Percentiles rank a stretch among this genome's conserved stretches.
Evolutionary conservation across 2,888 invertebrate species (phyloP).

Genomic region (Apotomis betuletana): DNA sequence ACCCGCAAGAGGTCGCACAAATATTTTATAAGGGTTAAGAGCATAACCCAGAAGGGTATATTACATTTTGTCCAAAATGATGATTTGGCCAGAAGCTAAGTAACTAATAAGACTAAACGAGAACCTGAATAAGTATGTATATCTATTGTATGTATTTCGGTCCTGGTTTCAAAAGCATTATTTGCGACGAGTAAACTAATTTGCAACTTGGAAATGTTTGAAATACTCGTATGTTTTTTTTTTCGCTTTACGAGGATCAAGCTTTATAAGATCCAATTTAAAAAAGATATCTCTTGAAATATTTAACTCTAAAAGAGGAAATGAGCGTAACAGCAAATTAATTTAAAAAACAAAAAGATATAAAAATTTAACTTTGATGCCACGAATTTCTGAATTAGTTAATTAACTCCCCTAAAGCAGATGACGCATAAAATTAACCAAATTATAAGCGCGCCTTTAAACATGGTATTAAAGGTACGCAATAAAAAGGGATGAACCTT

Average conservation of each 20-base stretch:
- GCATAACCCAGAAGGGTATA: slow-evolving; percentile 54
- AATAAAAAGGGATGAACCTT: slow-evolving; percentile 72
- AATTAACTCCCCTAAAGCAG: neutral
- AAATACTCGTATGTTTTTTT: too few relatives aligned
- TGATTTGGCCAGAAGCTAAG: slow-evolving; percentile 9
- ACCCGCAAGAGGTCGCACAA: slow-evolving; percentile 56
- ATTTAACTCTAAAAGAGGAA: too few relatives aligned
- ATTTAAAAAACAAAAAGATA: neutral
- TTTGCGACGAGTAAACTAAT: too few relatives aligned
- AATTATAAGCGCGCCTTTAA: slow-evolving; percentile 24
- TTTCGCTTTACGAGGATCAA: too few relatives aligned
- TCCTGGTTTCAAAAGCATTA: too few relatives aligned
- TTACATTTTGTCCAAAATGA: slow-evolving; percentile 45
- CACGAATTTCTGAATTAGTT: neutral
- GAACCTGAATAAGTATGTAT: neutral
- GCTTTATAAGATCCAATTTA: too few relatives aligned
- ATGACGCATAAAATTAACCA: slow-evolving; percentile 24
- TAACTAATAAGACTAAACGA: neutral
- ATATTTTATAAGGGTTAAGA: slow-evolving; percentile 58
- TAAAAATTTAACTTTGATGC: neutral
- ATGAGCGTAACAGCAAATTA: neutral
- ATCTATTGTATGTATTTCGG: too few relatives aligned
- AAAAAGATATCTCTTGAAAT: too few relatives aligned
- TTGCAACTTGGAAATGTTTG: too few relatives aligned
- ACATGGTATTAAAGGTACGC: slow-evolving; percentile 56